These are phyloP conservation scores for Sialis lutaria DNA, from an alignment of 2,888 invertebrate species.

Conservation along the genomic window DNA sequence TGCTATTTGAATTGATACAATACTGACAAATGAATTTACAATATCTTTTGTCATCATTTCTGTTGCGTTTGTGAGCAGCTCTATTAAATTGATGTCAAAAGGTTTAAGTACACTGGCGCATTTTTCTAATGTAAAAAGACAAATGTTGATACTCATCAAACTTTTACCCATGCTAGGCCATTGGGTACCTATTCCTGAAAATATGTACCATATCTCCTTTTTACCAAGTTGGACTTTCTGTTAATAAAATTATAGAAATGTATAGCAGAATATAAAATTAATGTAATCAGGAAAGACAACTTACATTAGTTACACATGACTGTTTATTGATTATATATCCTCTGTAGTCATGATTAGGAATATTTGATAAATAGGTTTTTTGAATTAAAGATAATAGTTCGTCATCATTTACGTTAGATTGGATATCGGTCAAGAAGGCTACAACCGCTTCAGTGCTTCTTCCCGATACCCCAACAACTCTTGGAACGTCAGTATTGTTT, in stretches of 20 bases:
- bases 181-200: constrained; percentile 50
- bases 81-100: constrained; percentile 32
- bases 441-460: constrained; percentile 55
- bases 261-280: too few relatives aligned
- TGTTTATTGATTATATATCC: constrained; percentile 51
- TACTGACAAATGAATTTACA: constrained; percentile 37
- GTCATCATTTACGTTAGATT: constrained; percentile 36
- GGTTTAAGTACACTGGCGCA: constrained; percentile 31
- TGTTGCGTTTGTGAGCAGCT: constrained; percentile 30
- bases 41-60: constrained; percentile 29
- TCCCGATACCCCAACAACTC: constrained; percentile 31
- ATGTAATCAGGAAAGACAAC: too few relatives aligned
- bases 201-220: constrained; percentile 37
- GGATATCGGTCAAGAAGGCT: constrained; percentile 38
- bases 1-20: constrained; percentile 47
- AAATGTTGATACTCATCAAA: constrained; percentile 36
- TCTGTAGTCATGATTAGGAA: constrained; percentile 56
- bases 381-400: constrained; percentile 56
- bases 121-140: constrained; percentile 33
- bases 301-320: background rate
- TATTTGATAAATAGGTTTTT: constrained; percentile 44
- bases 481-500: constrained; percentile 18
- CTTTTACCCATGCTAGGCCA: constrained; percentile 44
- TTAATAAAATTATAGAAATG: too few relatives aligned
- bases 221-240: too few relatives aligned